Base-by-base conservation (phyloP, 1,140 invertebrate genomes). In the Pomacea maculata region DNA sequence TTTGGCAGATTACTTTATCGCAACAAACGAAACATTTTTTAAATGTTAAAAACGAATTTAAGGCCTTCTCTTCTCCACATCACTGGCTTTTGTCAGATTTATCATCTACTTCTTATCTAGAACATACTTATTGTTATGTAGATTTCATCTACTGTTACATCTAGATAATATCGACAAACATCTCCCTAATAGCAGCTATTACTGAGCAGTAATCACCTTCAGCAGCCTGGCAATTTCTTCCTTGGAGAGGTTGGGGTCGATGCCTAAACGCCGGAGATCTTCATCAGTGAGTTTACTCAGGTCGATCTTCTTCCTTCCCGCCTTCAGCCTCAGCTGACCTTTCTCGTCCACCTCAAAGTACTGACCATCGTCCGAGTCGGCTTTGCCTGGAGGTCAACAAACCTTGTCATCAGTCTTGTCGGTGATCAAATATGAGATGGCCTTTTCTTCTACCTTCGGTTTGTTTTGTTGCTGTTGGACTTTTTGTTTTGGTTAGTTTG, bases 241-340 rank as follows among this genome's bases (percentile, higher is more conserved):
- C 57, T 91, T 90, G 52, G 87, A 87, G 7, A 90, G 84, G 7
- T 80, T 89, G 0, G 88, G 89, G 74, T 91, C 90, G 63, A 91
- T 90, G 15, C 89, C 89, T 10, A 91, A 82, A 61, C 84, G 84
- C 52, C 86, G 65, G 14, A 91, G 84, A 54, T 91, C 88, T 63
- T 90, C 89, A 57, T 86, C 87, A 3, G 90, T 89, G 1, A 91
- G 81, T 79, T 91, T 91, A 64, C 83, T 85, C 6, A 91, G 84
- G 80, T 91, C 89, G 25, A 91, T 90, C 78, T 89, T 90, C 82
- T 88, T 90, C 78, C 88, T 90, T 3, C 90, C 90, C n/a, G 81
- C 80, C 83, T 87, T 88, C 52, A 91, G 81, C 52, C 78, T 15
- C 78, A 82, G 34, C 75, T 89, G 45, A 85, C 83, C 83, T 87